These are phyloP conservation scores for Parazoanthus darwini DNA, from an alignment of 92 coral and sea anemone genomes.

Conservation along the genomic window DNA sequence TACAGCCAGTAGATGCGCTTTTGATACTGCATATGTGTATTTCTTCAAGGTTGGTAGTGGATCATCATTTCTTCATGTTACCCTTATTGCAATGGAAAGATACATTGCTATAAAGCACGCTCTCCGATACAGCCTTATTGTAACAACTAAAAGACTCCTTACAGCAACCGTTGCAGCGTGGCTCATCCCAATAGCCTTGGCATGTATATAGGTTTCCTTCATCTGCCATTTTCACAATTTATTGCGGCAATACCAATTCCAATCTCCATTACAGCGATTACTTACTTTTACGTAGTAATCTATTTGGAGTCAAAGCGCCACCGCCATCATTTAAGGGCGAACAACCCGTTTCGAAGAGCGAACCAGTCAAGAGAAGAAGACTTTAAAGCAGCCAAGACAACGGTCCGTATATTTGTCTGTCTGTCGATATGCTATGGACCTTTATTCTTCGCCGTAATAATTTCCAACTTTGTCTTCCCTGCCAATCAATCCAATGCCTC, in stretches of 20 bases:
- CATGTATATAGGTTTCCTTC: background rate
- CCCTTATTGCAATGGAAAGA: constrained; percentile 27
- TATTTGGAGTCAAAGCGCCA: constrained; percentile 22
- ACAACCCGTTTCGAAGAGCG: background rate
- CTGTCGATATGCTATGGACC: constrained; percentile 17
- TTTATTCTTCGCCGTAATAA: background rate
- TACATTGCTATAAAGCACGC: constrained; percentile 27
- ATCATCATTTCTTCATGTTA: constrained; percentile 20
- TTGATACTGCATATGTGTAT: background rate
- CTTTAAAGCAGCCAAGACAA: constrained; percentile 13
- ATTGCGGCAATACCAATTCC: background rate
- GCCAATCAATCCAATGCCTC: background rate
- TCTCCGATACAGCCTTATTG: constrained; percentile 13
- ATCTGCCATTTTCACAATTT: background rate
- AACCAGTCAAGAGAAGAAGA: background rate
- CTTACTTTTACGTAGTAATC: constrained; percentile 1
- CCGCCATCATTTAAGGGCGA: constrained; percentile 3
- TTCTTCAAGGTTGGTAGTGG: background rate
- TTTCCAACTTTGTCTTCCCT: background rate
- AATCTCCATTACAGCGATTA: background rate
- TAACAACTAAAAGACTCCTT: background rate
- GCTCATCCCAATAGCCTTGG: constrained; percentile 8
- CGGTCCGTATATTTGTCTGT: background rate
- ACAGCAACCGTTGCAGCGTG: constrained; percentile 3
- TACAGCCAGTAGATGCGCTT: background rate